A percentile compares a stretch with the other conserved stretches of the same genome.
Conservation (phyloP, 37 sponge, comb jelly and placozoan species). For the Theonella swinhoei region DNA sequence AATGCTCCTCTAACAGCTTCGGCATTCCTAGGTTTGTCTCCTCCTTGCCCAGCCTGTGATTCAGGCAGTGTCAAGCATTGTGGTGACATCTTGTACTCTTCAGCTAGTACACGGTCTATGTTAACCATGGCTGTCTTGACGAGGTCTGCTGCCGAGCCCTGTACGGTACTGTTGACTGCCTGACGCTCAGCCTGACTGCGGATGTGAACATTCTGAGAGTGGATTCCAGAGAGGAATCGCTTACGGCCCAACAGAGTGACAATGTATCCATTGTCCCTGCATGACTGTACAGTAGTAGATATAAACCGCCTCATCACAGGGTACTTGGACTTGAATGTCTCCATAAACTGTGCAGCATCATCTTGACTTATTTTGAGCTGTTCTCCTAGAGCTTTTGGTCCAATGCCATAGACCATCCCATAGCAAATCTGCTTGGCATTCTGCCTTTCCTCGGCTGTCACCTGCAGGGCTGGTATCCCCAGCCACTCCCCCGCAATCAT, state of each 20-base stretch:
- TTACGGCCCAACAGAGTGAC: slow-evolving; percentile 73
- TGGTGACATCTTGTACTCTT: neutral
- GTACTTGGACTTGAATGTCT: slow-evolving; percentile 85
- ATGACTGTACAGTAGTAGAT: slow-evolving; percentile 54
- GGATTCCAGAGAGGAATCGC: slow-evolving; percentile 82
- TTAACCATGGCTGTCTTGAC: slow-evolving; percentile 96
- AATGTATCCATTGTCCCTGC: slow-evolving; percentile 81
- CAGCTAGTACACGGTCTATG: slow-evolving; percentile 43
- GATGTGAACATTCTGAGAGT: slow-evolving; percentile 50
- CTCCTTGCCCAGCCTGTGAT: too few species aligned
- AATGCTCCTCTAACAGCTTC: slow-evolving; percentile 15
- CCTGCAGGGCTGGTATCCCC: slow-evolving; percentile 27
- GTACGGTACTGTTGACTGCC: slow-evolving; percentile 93
- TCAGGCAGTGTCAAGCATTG: neutral
- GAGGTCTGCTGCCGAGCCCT: slow-evolving; percentile 96
- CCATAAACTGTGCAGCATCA: slow-evolving; percentile 92
- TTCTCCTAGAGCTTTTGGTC: slow-evolving; percentile 77
- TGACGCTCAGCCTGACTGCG: slow-evolving; percentile 89
- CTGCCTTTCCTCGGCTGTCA: slow-evolving; percentile 79
- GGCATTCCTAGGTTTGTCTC: neutral
- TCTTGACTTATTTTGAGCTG: slow-evolving; percentile 78
- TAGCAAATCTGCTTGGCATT: slow-evolving; percentile 97
- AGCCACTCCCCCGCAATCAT: slow-evolving; percentile 91
- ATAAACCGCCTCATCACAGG: slow-evolving; percentile 73
- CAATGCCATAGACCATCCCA: slow-evolving; percentile 98